Conservation (phyloP, 2,113 vertebrate genomes). For the Sciurus niger region DNA sequence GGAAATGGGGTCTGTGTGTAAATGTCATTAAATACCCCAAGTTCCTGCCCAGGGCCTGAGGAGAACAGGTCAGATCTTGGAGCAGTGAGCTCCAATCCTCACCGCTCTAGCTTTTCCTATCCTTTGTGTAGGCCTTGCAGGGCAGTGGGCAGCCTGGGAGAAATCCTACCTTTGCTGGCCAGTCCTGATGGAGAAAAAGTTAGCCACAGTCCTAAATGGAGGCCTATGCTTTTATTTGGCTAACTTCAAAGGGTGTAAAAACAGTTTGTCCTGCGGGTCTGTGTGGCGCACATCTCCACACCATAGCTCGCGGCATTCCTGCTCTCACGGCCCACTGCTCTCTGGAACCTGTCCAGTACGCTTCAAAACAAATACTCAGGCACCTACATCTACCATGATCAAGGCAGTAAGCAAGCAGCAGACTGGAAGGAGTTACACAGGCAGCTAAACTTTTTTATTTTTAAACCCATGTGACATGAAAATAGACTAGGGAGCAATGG, state of each 20-base stretch:
- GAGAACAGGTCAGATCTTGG: not conserved
- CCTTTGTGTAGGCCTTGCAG: too few species aligned
- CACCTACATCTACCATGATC: not conserved
- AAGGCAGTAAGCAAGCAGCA: not conserved
- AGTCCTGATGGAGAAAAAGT: not conserved
- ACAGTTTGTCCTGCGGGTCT: accelerated
- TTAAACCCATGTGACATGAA: not conserved
- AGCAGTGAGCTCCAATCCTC: not conserved
- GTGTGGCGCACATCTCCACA: accelerated
- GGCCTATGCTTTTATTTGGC: not conserved
- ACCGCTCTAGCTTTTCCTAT: not conserved
- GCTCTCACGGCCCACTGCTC: not conserved
- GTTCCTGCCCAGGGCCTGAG: not conserved
- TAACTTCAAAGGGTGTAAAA: not conserved
- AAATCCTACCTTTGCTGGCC: not conserved
- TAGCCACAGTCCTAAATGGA: not conserved
- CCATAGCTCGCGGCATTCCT: not conserved
- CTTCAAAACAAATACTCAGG: not conserved
- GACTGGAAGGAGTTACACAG: not conserved
- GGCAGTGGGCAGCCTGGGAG: not conserved
- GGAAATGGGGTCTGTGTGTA: not conserved
- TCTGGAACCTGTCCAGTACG: not conserved
- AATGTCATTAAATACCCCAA: not conserved
- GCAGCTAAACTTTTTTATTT: not conserved
- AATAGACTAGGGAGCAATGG: not conserved